These are phyloP conservation scores for Drosophila testacea DNA, from an alignment of 2,888 invertebrate genomes.

Conservation along the genomic window DNA sequence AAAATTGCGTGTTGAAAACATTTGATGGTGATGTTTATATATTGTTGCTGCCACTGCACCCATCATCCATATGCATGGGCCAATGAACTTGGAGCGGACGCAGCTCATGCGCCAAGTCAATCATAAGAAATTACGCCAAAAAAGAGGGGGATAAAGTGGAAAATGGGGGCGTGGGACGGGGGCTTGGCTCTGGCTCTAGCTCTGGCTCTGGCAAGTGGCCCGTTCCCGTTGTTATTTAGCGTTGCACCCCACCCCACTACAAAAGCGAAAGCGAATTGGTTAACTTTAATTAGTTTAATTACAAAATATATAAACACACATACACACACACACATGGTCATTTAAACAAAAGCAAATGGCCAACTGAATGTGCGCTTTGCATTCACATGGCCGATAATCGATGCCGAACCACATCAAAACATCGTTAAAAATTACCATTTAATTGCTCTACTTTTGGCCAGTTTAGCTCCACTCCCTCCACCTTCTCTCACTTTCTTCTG, in stretches of 20 bases:
- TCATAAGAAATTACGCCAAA: conserved; percentile 48
- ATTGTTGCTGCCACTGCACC: conserved; percentile 3
- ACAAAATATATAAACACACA: conserved; percentile 22
- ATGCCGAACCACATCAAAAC: conserved; percentile 14
- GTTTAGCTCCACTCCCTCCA: neutral
- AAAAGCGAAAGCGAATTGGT: conserved; percentile 75
- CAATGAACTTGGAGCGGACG: conserved; percentile 56
- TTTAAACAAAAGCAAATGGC: conserved; percentile 30
- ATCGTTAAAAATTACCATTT: conserved; percentile 28
- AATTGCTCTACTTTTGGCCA: conserved; percentile 24
- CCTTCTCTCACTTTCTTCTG: neutral
- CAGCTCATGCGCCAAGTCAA: conserved; percentile 49
- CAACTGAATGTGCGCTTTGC: conserved; percentile 29
- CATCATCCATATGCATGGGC: conserved; percentile 16
- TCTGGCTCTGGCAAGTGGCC: conserved; percentile 31
- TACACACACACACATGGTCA: neutral
- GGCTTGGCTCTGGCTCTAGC: neutral
- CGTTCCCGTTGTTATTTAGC: conserved; percentile 20
- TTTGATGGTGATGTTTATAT: conserved; percentile 45
- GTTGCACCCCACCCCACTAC: conserved; percentile 2
- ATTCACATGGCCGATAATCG: conserved; percentile 36
- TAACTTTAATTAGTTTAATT: conserved; percentile 76
- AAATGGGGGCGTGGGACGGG: neutral
- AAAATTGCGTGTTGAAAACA: conserved; percentile 66
- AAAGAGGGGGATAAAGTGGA: neutral